A percentile compares a stretch with the other conserved stretches of the same genome.
These are phyloP conservation scores for Acromyrmex echinatior DNA, from an alignment of 1,140 invertebrate species.

Conservation along the genomic window DNA sequence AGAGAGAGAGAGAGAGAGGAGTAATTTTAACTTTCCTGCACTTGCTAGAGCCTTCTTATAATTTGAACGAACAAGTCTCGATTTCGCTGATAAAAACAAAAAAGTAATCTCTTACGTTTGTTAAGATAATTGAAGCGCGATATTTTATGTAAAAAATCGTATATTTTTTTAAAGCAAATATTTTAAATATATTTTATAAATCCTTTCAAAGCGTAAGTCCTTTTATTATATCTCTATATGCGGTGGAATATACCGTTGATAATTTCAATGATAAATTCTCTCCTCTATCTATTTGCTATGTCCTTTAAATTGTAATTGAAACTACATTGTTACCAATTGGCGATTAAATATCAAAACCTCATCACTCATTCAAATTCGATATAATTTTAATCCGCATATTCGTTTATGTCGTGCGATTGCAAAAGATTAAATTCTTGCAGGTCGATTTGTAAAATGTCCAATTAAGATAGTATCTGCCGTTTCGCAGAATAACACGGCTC, in stretches of 20 bases:
- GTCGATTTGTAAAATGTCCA: slow-evolving; percentile 48
- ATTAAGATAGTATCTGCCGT: slow-evolving; percentile 38
- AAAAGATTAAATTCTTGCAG: neutral
- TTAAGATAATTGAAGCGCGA: neutral
- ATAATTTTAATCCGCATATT: slow-evolving; percentile 25
- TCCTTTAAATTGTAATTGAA: slow-evolving; percentile 14
- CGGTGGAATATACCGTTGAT: neutral
- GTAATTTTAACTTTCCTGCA: neutral
- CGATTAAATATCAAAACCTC: slow-evolving; percentile 5
- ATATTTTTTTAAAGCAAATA: neutral
- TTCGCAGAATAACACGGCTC: slow-evolving; percentile 25
- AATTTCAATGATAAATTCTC: neutral
- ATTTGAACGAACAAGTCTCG: neutral
- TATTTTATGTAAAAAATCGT: neutral
- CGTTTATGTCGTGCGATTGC: slow-evolving; percentile 14
- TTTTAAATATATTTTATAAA: neutral
- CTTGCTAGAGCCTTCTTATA: neutral
- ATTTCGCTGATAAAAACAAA: neutral
- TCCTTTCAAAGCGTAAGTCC: neutral
- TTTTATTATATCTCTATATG: neutral
- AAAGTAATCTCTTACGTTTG: neutral
- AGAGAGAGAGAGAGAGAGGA: neutral
- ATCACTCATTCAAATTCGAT: slow-evolving; percentile 21
- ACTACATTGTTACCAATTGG: neutral
- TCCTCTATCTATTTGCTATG: neutral